Percentiles rank a stretch among this genome's conserved stretches.
Conservation (phyloP, 2,888 invertebrate genomes). For the Phragmatobia fuliginosa region DNA sequence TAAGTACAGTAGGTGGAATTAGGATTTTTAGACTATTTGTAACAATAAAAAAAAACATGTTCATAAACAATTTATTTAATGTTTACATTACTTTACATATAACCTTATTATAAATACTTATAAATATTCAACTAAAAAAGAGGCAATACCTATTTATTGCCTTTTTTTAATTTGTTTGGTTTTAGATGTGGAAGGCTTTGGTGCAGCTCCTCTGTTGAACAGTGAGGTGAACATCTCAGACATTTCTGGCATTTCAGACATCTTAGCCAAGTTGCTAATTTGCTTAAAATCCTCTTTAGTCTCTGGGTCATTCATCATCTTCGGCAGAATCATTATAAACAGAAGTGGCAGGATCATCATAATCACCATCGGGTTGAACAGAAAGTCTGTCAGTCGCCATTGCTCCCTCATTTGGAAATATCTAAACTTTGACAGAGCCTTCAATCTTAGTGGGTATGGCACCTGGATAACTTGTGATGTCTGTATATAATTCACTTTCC, state of each 20-base stretch:
- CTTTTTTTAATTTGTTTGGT: constrained; percentile 82
- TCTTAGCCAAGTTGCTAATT: constrained; percentile 92
- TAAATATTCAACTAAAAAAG: constrained; percentile 33
- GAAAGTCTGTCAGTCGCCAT: constrained; percentile 98
- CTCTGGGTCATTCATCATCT: constrained; percentile 99
- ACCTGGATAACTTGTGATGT: constrained; percentile 96
- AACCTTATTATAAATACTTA: constrained; percentile 59
- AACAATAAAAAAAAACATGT: background rate
- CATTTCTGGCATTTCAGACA: constrained; percentile 97
- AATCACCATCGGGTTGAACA: constrained; percentile 98
- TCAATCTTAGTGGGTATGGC: constrained; percentile 96
- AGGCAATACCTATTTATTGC: constrained; percentile 59
- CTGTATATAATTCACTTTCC: constrained; percentile 97
- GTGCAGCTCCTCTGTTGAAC: constrained; percentile 90
- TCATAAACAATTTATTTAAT: constrained; percentile 43
- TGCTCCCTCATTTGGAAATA: constrained; percentile 98
- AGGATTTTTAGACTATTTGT: too few relatives aligned
- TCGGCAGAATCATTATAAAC: constrained; percentile 96
- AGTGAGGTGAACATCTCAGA: constrained; percentile 97
- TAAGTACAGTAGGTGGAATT: too few relatives aligned
- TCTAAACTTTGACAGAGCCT: constrained; percentile 92
- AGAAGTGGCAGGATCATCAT: constrained; percentile 98
- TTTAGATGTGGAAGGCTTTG: constrained; percentile 77
- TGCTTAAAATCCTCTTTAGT: constrained; percentile 98
- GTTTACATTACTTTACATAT: constrained; percentile 52